These are phyloP conservation scores for Rallus crepitans DNA, from an alignment of 2,797 vertebrate species.

Conservation along the genomic window DNA sequence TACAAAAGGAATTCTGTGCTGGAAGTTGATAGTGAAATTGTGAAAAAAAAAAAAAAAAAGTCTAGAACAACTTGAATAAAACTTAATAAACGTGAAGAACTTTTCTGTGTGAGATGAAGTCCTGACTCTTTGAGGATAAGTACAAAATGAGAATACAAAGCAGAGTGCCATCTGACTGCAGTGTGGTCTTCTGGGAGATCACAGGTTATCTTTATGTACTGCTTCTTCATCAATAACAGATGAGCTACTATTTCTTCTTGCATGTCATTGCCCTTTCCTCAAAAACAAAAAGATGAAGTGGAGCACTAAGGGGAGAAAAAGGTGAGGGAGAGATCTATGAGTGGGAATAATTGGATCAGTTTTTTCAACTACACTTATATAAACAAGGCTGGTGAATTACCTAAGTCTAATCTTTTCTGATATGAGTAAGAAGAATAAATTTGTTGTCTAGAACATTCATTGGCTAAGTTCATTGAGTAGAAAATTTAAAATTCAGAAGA, in stretches of 20 bases:
- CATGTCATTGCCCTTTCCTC: constrained; percentile 53
- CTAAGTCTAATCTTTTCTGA: neutral
- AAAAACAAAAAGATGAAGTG: constrained; percentile 44
- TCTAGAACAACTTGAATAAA: neutral
- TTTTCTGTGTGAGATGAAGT: constrained; percentile 18
- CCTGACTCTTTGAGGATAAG: constrained; percentile 28
- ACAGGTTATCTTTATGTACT: constrained; percentile 53
- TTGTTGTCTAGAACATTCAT: neutral
- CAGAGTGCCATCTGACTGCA: constrained; percentile 48
- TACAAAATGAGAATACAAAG: constrained; percentile 61
- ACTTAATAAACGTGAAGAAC: constrained; percentile 14
- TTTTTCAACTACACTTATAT: neutral
- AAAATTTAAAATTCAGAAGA: neutral
- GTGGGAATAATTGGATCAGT: neutral
- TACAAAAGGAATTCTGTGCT: neutral
- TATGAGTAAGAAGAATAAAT: neutral
- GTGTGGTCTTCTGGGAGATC: constrained; percentile 25
- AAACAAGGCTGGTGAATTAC: neutral
- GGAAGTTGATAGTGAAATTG: neutral
- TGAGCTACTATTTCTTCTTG: constrained; percentile 70
- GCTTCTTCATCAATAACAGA: constrained; percentile 72
- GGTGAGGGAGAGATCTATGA: neutral
- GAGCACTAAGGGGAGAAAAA: neutral
- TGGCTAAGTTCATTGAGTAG: neutral
- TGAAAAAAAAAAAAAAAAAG: neutral